Evolutionary conservation across 2,113 vertebrate species (phyloP), one percentile per base, ranked within the genome.

Genomic region (Tenebrosternarchus preto): DNA sequence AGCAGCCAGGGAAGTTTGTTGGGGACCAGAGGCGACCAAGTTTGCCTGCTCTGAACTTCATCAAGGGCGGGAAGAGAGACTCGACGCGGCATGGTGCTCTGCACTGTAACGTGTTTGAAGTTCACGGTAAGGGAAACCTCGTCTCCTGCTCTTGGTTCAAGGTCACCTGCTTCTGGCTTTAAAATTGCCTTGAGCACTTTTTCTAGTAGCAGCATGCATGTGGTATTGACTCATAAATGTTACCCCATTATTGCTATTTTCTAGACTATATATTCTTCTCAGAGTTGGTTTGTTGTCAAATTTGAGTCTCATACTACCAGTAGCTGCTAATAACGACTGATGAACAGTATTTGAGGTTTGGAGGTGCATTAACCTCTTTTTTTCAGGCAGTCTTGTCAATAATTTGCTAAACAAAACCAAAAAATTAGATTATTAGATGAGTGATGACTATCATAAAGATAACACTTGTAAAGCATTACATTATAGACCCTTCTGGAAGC

Each of bases 11-110:
- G 92, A 99, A 98, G 94, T 95, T 95, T 90, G 94, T 94, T 90
- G 97, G 97, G 92, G 98, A 98, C 93, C 96, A 97, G 88, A 94
- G 96, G 90, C 96, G 97, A 93, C 96, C 97, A n/a, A 99, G 96
- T 93, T 90, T 99, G 91, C 95, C 96, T 27, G 95, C 95, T 87
- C 92, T 96, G 89, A 94, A 93, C 90, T 99, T 99, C 81, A 99
- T 99, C 90, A 98, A 97, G 85, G 94, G 80, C 4, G 83, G 91
- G 77, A 96, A 90, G 91, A 96, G 95, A 86, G 98, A 98, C 19
- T 87, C 95, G 0, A 89, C 96, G 0, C 94, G 95, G 80, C 97
- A 98, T 84, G 96, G 92, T 31, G 91, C 87, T 9, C 94, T 93
- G 0, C 95, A 93, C 88, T 97, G 94, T 81, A 99, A 99, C 0